Evolutionary conservation across 2,113 vertebrate species (phyloP), one percentile per base, ranked within the genome.

Genomic region (Tricholaema leucomelas): DNA sequence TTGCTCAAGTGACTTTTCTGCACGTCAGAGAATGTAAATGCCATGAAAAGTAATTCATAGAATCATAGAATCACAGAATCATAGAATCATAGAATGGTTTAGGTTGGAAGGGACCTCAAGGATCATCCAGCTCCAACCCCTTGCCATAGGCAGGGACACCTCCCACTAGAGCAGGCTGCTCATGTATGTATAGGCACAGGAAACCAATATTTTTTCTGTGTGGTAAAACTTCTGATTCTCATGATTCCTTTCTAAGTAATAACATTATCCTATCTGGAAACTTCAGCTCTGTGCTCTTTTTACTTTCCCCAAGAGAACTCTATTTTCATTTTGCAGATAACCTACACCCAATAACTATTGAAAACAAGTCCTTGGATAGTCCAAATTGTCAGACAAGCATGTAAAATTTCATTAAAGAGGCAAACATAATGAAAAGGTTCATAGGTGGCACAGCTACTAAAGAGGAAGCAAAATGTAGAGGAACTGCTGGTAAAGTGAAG

Each of bases 381-480:
- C 25, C 5, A 11, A 85, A 65, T 46, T 85, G 33, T 89, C 75
- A 93, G 73, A 36, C 46, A 91, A 33, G 40, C 55, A 36, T 50
- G 31, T 79, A 91, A 87, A 95, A 89, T 85, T 85, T 89, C 40
- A 63, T 66, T 73, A 94, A 85, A 73, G n/a, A 77, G 81, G 74
- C 30, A 76, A 89, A 70, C 61, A 42, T 8, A 85, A 33, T 70
- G 67, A 73, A 80, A 84, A 92, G 58, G 44, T 87, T 91, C 72
- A 66, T 46, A 87, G 75, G 24, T 38, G 19, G 59, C 42, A 82
- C 46, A 83, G 75, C 69, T 89, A 67, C 81, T 70, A 38, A n/a
- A 80, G 11, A 82, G n/a, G 9, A 85, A 85, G 76, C 81, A 91
- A 88, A 87, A 42, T 65, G 36, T 33, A 40, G 60, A 82, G 55